These are phyloP conservation scores for Acanthiza pusilla DNA, from an alignment of 2,797 vertebrate species.

Conservation along the genomic window DNA sequence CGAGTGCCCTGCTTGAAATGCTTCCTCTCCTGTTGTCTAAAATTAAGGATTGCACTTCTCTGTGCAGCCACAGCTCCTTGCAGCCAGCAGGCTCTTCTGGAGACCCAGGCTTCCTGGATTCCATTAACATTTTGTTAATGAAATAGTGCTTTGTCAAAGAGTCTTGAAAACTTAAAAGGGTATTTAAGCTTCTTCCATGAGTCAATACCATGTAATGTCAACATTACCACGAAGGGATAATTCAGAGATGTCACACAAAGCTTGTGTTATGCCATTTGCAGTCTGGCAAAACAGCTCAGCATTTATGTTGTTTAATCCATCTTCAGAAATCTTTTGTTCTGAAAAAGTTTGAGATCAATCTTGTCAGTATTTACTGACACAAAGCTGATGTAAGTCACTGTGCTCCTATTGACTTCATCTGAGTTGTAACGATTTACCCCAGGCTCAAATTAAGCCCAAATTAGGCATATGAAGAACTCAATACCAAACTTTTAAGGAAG, in stretches of 20 bases:
- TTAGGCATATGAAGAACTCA: neutral
- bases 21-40: neutral
- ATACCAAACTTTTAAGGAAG: neutral
- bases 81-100: neutral
- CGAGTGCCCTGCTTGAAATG: neutral
- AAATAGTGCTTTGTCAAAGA: slow-evolving; percentile 61
- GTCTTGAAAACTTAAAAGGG: slow-evolving; percentile 59
- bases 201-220: slow-evolving; percentile 61
- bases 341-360: slow-evolving; percentile 50
- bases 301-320: slow-evolving; percentile 53
- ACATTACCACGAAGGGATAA: slow-evolving; percentile 46
- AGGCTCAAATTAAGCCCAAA: neutral
- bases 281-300: slow-evolving; percentile 45
- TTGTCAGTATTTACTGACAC: slow-evolving; percentile 45
- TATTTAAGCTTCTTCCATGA: slow-evolving; percentile 61
- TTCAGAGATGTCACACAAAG: slow-evolving; percentile 54
- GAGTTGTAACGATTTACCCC: neutral
- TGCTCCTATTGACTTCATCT: slow-evolving; percentile 20
- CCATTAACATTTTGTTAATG: slow-evolving; percentile 65
- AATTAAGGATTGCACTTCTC: neutral
- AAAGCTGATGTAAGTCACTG: slow-evolving; percentile 47
- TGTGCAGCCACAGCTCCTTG: neutral
- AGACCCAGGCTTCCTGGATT: neutral
- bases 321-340: slow-evolving; percentile 58
- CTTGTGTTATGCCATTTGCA: slow-evolving; percentile 56